Evolutionary conservation across 1,140 invertebrate species (phyloP).

Genomic region (Anadara kagoshimensis): DNA sequence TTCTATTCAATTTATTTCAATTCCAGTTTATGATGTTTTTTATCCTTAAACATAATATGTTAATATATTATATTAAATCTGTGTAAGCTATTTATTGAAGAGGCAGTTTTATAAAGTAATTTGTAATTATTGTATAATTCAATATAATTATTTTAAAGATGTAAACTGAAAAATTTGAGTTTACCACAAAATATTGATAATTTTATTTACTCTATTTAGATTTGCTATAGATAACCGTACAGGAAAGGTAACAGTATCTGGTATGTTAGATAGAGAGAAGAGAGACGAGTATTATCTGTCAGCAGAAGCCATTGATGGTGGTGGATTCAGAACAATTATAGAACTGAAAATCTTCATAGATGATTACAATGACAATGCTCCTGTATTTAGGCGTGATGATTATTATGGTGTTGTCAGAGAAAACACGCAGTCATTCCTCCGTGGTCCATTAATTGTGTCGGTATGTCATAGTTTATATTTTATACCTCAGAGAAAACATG

Average conservation of each 20-base stretch:
- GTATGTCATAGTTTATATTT: conserved; percentile 18
- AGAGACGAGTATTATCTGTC: conserved; percentile 91
- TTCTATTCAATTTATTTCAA: no score
- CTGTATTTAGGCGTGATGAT: conserved; percentile 52
- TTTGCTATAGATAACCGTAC: conserved; percentile 86
- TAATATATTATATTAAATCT: no score
- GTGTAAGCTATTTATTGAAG: no score
- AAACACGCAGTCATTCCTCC: conserved; percentile 37
- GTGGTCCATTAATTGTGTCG: conserved; percentile 52
- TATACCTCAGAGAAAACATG: conserved; percentile 50
- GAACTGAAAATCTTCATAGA: conserved; percentile 84
- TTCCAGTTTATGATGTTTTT: no score
- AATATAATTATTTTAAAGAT: no score
- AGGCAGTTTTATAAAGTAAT: no score
- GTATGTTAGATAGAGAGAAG: conserved; percentile 87
- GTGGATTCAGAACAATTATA: conserved; percentile 90
- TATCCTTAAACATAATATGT: no score
- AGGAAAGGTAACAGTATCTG: conserved; percentile 87
- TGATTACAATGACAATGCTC: conserved; percentile 81
- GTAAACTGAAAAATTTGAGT: no score
- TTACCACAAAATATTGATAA: background rate
- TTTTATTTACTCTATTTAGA: conserved; percentile 75
- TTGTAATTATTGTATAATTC: no score
- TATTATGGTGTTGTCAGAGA: conserved; percentile 56
- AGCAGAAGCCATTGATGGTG: conserved; percentile 91